These are phyloP conservation scores for Neostethus bicornis DNA, from an alignment of 2,797 vertebrate genomes.

Conservation along the genomic window DNA sequence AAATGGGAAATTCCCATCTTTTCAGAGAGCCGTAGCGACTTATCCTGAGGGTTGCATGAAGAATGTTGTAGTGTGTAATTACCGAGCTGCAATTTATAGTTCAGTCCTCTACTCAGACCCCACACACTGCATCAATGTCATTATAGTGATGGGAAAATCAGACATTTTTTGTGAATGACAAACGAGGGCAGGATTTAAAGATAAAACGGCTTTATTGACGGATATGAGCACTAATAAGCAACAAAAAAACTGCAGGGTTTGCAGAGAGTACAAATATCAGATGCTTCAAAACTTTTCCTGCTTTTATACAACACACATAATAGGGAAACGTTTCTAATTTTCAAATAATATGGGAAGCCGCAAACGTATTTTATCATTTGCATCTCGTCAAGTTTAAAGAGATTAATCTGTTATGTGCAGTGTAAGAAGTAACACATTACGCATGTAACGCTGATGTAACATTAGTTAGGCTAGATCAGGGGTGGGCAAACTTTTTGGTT, in stretches of 20 bases:
- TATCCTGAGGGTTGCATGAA: slow-evolving; percentile 52
- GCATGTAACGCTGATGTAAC: no score
- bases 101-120: slow-evolving; percentile 50
- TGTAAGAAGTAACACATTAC: no score
- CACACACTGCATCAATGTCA: slow-evolving; percentile 52
- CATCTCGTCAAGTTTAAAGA: no score
- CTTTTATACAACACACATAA: no score
- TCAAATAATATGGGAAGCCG: no score
- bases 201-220: slow-evolving; percentile 10
- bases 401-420: no score
- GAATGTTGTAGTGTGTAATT: slow-evolving; percentile 60
- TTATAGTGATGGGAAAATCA: slow-evolving; percentile 22
- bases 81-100: slow-evolving; percentile 47
- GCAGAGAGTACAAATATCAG: background rate
- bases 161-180: slow-evolving; percentile 37
- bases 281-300: no score
- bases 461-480: no score
- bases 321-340: no score
- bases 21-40: slow-evolving; percentile 33
- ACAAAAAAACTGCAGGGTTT: background rate
- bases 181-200: slow-evolving; percentile 34
- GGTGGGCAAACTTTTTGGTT: no score
- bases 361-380: no score
- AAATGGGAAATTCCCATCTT: slow-evolving; percentile 61
- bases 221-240: background rate